Base-by-base conservation (phyloP, 2,888 invertebrate species). In the Eudasyphora cyanicolor region DNA sequence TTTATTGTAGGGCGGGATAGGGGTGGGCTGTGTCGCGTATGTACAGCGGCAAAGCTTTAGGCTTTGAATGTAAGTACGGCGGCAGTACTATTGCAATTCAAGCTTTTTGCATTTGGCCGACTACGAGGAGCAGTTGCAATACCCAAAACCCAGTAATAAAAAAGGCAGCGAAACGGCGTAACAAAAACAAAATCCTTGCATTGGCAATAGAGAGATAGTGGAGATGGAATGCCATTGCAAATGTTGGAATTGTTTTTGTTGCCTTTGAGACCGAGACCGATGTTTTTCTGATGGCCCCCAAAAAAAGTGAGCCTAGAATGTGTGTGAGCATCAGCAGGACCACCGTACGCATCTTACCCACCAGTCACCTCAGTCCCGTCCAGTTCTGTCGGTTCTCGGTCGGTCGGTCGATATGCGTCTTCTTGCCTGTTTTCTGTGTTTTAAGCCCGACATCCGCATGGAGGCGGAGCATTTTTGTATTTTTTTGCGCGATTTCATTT, bases 381-480 rank as follows among this genome's bases (percentile, higher is more conserved):
- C 24, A 19, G 32, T 38, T 57, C 24, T 54, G 19, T 29, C 29
- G 49, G n/a, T 19, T n/a, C n/a, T 73, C 17, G 35, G 42, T n/a
- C 64, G 17, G 4, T 27, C 6, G 64, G 64, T 32, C 38, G 54
- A n/a, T 67, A 67, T 38, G 42, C 17, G 35, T 64, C 32, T n/a
- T 57, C 19, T 57, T 24, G 10, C 27, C 24, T 35, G 4, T 60
- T 27, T 60, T 29, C 29, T 29, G 29, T 27, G 57, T 24, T 12
- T 38, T 17, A 24, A 17, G 17, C 71, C 67, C 75, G 76, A 81
- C 70, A 67, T 83, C 75, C 70, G 14, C n/a, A 74, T 81, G 89
- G 88, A 87, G 91, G 91, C 91, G 91, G 90, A 88, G 90, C 90
- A 87, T 88, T 90, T 91, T 91, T 90, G 87, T 88, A 87, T 87